Base-by-base conservation (phyloP, 2,888 invertebrate species). In the Leucoptera coffeella region DNA sequence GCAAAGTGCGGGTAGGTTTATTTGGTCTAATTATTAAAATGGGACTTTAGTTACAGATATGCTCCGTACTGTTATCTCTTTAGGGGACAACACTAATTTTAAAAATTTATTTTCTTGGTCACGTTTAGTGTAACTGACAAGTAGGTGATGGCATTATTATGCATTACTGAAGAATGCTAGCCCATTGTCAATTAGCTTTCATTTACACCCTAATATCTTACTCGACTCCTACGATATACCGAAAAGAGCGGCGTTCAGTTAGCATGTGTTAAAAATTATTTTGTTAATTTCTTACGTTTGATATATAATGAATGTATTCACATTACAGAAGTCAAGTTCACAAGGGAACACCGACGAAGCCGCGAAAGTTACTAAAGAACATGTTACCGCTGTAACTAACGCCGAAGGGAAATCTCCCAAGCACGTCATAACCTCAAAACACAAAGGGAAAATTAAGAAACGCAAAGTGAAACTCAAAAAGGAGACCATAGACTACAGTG, bases 401-500 rank as follows among this genome's bases (percentile, higher is more conserved):
- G 53, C 73, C 22, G 72, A 74, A 15, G 72, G 78, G 34, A 74
- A 80, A 51, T 67, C 65, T 22, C 67, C 73, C 25, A 73, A 73
- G 47, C 73, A 75, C 39, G 54, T 71, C 12, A 60, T 73, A 28
- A 40, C 69, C 26, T 59, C 69, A 8, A 69, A 69, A 49, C 64
- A 69, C 36, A 69, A 64, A 37, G 50, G 52, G 20, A 69, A 69
- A 45, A 47, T 65, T n/a, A 65, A 62, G 33, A 69, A 58, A 42
- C 69, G 71, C 4, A 78, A 78, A 41, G 56, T 62, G 6, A 75
- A 75, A 42, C 49, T 77, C 30, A 79, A 80, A 44, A 79, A 80
- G 41, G 86, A 87, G 50, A 83, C 84, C 4, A 87, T 88, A 36
- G 87, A 88, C 47, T 88, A 88, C 42, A 82, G 82, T 38, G 75